A percentile compares a stretch with the other conserved stretches of the same genome.
phyloP scores from a whole-genome alignment of 1,140 invertebrate species.

The Heliconius himera region DNA sequence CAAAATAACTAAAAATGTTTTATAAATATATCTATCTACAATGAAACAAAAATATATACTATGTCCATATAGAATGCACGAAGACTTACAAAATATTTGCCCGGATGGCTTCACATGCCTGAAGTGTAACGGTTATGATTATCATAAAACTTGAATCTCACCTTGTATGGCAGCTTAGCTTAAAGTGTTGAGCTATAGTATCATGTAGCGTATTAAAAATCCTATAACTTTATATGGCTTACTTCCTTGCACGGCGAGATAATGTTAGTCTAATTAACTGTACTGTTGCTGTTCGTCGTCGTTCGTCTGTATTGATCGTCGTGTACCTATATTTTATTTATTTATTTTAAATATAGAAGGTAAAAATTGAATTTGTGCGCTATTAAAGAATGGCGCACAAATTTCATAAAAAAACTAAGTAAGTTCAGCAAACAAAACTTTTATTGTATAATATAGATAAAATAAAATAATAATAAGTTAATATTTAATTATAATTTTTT shows the following conservation, averaged over 20 bases:
- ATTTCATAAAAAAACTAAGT: too few species aligned
- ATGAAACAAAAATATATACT: not conserved
- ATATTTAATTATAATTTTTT: too few species aligned
- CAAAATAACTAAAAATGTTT: too few species aligned
- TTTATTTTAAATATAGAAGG: not conserved
- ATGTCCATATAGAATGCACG: not conserved
- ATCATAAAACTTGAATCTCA: constrained; percentile 18
- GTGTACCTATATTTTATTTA: not conserved
- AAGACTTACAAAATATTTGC: constrained; percentile 11
- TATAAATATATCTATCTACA: too few species aligned
- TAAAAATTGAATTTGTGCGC: too few species aligned
- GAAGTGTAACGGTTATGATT: constrained; percentile 21
- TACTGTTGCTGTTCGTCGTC: too few species aligned
- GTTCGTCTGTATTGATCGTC: too few species aligned
- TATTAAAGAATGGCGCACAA: too few species aligned
- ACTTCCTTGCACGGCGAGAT: constrained; percentile 1
- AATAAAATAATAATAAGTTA: too few species aligned
- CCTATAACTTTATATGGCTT: constrained; percentile 12
- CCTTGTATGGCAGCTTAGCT: constrained; percentile 10
- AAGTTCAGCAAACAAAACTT: too few species aligned
- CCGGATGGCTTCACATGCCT: constrained; percentile 1
- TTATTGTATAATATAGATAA: too few species aligned
- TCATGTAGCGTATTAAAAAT: constrained; percentile 3
- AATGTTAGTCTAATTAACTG: not conserved
- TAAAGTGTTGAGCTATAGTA: not conserved